A percentile compares a stretch with the other conserved stretches of the same genome.
Evolutionary conservation across 1,140 invertebrate genomes (phyloP).

Genomic region (Pseudomyrmex dendroicus): DNA sequence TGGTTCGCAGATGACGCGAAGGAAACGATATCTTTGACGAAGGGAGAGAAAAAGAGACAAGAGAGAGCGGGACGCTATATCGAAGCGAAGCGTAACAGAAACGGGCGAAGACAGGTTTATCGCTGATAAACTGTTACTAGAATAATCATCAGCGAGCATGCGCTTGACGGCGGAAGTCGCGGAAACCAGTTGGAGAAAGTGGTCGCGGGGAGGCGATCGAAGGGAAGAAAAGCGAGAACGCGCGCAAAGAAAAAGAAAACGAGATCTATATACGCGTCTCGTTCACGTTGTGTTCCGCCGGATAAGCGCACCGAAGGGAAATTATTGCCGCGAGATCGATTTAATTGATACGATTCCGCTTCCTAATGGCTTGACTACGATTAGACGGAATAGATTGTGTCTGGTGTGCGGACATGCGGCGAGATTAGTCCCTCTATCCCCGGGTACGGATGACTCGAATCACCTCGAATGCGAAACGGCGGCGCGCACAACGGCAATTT

Average conservation of each 20-base stretch:
- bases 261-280: neutral
- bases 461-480: conserved; percentile 58
- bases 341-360: conserved; percentile 62
- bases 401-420: conserved; percentile 45
- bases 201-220: neutral
- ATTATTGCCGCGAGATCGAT: conserved; percentile 60
- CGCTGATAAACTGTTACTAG: conserved; percentile 36
- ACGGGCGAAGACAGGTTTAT: conserved; percentile 33
- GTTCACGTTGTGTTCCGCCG: neutral
- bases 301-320: neutral
- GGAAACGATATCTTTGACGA: neutral
- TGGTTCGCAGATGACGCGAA: neutral
- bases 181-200: conserved; percentile 24
- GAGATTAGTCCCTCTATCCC: conserved; percentile 62
- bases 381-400: conserved; percentile 67
- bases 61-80: neutral
- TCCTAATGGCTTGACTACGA: conserved; percentile 61
- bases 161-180: conserved; percentile 1
- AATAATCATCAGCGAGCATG: conserved; percentile 32
- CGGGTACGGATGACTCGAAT: conserved; percentile 23
- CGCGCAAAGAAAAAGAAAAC: neutral
- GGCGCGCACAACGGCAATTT: conserved; percentile 64
- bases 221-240: neutral
- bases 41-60: neutral
- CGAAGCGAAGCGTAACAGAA: neutral